Percentiles rank a stretch among this genome's conserved stretches.
Evolutionary conservation across 2,113 vertebrate genomes (phyloP).

Genomic region (Bagarius yarrelli): DNA sequence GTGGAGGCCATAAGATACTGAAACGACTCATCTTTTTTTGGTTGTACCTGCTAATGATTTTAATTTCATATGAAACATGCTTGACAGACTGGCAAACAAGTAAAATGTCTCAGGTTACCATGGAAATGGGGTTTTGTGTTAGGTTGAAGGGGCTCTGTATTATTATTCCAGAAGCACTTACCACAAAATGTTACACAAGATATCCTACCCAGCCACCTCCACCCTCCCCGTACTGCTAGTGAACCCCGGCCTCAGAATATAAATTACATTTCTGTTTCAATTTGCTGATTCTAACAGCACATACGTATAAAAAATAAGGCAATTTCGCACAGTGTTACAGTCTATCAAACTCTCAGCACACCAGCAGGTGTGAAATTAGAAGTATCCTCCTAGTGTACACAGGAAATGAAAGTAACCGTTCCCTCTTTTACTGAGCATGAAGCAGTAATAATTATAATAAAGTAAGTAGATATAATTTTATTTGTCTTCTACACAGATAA

Average conservation of each 20-base stretch:
- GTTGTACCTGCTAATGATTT: conserved; percentile 36
- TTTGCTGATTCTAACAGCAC: conserved; percentile 1
- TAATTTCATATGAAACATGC: conserved; percentile 43
- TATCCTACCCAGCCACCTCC: neutral
- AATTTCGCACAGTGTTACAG: neutral
- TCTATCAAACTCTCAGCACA: conserved; percentile 4
- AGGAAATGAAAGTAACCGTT: neutral
- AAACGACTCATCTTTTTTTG: conserved; percentile 29
- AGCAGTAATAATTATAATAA: neutral
- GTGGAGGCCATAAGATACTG: neutral
- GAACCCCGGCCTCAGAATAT: conserved; percentile 10
- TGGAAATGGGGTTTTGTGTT: conserved; percentile 50
- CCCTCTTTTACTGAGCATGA: neutral
- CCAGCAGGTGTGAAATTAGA: conserved; percentile 56
- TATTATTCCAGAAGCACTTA: conserved; percentile 44
- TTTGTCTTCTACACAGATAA: neutral
- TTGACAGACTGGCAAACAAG: conserved; percentile 28
- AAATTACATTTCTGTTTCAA: conserved; percentile 1
- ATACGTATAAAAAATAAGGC: neutral
- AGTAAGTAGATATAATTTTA: neutral
- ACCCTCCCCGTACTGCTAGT: neutral
- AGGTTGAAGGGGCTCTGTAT: conserved; percentile 44
- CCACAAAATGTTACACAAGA: conserved; percentile 49
- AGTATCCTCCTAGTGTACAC: conserved; percentile 52
- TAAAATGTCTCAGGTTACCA: conserved; percentile 43